A percentile compares a stretch with the other conserved stretches of the same genome.
phyloP scores from a whole-genome alignment of 2,797 vertebrate species.

The Spea hammondii region DNA sequence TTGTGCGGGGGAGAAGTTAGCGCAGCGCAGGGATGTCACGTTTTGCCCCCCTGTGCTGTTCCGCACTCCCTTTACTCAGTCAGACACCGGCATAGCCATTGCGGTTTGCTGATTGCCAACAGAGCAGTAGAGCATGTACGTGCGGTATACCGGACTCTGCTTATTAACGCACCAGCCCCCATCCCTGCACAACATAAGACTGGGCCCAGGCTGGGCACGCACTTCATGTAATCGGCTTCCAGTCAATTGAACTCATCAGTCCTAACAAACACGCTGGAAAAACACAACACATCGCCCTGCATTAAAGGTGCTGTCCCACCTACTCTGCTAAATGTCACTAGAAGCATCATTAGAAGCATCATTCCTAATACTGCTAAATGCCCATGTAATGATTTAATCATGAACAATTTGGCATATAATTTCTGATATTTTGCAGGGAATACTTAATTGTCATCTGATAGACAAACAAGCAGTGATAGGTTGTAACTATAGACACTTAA shows the following conservation, averaged over 20 bases:
- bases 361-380: too few species aligned
- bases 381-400: too few species aligned
- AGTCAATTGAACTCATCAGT: constrained; percentile 32
- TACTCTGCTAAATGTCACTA: too few species aligned
- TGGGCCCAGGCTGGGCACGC: constrained; percentile 33
- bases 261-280: constrained; percentile 13
- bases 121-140: constrained; percentile 44
- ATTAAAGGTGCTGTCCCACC: too few species aligned
- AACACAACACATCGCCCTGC: constrained; percentile 1
- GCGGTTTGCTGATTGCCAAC: constrained; percentile 44
- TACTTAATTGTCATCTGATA: too few species aligned
- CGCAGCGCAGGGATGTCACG: constrained; percentile 4
- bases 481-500: too few species aligned
- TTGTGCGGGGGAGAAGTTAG: not conserved
- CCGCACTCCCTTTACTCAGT: constrained; percentile 12
- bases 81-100: constrained; percentile 10
- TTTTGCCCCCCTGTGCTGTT: not conserved
- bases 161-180: constrained; percentile 4
- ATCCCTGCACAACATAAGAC: constrained; percentile 31
- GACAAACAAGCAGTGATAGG: too few species aligned
- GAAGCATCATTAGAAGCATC: too few species aligned
- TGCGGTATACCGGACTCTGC: constrained; percentile 18
- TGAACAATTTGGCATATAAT: too few species aligned
- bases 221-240: constrained; percentile 27
- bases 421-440: too few species aligned